phyloP scores from a whole-genome alignment of 2,888 invertebrate genomes.

The Eledone cirrhosa region DNA sequence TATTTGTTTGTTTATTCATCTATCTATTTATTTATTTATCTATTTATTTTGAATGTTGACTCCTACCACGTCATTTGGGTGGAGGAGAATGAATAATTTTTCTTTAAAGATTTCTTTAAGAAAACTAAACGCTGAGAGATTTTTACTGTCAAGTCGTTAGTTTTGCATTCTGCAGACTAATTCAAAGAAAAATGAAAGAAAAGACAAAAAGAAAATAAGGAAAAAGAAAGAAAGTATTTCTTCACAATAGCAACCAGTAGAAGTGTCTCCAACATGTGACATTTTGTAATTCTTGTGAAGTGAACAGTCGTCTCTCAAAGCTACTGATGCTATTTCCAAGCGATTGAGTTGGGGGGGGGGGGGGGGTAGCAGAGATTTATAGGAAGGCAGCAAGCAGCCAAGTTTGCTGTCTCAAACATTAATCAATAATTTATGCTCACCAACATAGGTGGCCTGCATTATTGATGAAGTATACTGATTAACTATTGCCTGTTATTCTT shows the following conservation, averaged over 20 bases:
- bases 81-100: no score
- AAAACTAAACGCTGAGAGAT: no score
- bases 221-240: background rate
- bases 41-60: no score
- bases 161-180: no score
- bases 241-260: conserved; percentile 32
- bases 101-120: no score
- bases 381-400: no score
- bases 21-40: no score
- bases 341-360: background rate
- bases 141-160: no score
- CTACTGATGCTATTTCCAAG: background rate
- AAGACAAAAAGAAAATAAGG: no score
- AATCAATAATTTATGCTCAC: background rate
- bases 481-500: background rate
- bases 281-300: background rate
- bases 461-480: background rate
- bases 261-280: conserved; percentile 39
- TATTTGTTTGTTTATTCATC: no score
- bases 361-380: background rate
- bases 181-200: background rate
- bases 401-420: background rate
- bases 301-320: background rate
- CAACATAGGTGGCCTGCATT: background rate
- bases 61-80: no score